A percentile compares a stretch with the other conserved stretches of the same genome.
Conservation (phyloP, 2,888 invertebrate species). For the Ephialtes manifestator region DNA sequence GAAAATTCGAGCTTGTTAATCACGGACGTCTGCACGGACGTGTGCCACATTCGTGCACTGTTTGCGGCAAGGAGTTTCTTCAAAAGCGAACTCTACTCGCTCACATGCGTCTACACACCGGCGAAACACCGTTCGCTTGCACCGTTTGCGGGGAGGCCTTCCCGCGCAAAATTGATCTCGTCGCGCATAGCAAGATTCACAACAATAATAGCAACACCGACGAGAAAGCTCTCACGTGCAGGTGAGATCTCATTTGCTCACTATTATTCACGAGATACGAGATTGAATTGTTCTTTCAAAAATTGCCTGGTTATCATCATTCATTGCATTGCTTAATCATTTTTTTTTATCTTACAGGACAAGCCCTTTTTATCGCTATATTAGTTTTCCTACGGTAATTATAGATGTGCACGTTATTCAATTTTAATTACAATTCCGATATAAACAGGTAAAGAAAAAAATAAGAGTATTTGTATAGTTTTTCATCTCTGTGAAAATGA, state of each 20-base stretch:
- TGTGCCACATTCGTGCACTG: constrained; percentile 93
- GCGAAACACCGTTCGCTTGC: constrained; percentile 91
- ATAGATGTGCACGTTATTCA: no score
- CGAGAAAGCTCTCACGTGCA: constrained; percentile 86
- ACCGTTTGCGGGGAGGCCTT: constrained; percentile 93
- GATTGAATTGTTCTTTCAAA: no score
- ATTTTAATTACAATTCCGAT: no score
- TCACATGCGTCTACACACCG: constrained; percentile 93
- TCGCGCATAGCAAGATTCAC: constrained; percentile 88
- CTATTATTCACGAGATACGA: not conserved
- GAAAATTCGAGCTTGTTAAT: constrained; percentile 95
- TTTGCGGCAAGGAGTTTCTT: constrained; percentile 94
- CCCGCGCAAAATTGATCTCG: constrained; percentile 90
- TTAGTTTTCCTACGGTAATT: no score
- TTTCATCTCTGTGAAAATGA: no score
- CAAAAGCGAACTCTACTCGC: constrained; percentile 93
- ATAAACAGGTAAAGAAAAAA: no score
- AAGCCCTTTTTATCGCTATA: no score
- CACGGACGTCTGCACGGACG: constrained; percentile 94
- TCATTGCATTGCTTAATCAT: no score
- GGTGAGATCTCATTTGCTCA: constrained; percentile 82
- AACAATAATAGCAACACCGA: constrained; percentile 86
- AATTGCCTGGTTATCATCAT: no score
- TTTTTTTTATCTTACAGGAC: no score
- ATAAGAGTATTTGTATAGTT: no score